A percentile compares a stretch with the other conserved stretches of the same genome.
Conservation (phyloP, 2,113 vertebrate genomes). For the Nothocercus julius region DNA sequence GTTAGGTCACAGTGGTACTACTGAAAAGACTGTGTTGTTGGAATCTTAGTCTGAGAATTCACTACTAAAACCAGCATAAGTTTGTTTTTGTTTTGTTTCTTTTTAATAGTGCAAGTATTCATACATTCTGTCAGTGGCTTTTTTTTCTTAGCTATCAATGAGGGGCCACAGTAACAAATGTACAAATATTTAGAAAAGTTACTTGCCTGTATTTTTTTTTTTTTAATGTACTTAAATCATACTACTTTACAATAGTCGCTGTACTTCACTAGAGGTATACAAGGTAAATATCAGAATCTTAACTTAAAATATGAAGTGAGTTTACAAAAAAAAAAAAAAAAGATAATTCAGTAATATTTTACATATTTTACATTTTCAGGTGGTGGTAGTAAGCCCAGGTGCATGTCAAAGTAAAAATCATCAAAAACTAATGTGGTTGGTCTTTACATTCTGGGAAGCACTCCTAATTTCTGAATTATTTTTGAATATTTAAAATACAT, state of each 20-base stretch:
- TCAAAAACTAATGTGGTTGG: not conserved
- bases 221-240: constrained; percentile 26
- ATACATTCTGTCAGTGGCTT: constrained; percentile 41
- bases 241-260: constrained; percentile 22
- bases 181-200: constrained; percentile 13
- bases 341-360: not conserved
- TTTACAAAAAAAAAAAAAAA: not conserved
- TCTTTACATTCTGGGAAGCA: not conserved
- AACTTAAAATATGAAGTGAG: not conserved
- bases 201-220: constrained; percentile 2
- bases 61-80: not conserved
- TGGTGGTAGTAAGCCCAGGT: not conserved
- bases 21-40: not conserved
- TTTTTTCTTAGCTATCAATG: constrained; percentile 5
- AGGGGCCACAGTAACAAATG: not conserved
- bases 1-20: not conserved
- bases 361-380: not conserved
- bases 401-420: not conserved
- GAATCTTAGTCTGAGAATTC: constrained; percentile 14
- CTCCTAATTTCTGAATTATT: not conserved
- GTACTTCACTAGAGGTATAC: not conserved
- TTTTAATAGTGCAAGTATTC: not conserved
- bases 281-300: not conserved
- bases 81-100: not conserved
- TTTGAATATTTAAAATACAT: not conserved